Base-by-base conservation (phyloP, 2,888 invertebrate genomes). In the Amblyjoppa proteus region DNA sequence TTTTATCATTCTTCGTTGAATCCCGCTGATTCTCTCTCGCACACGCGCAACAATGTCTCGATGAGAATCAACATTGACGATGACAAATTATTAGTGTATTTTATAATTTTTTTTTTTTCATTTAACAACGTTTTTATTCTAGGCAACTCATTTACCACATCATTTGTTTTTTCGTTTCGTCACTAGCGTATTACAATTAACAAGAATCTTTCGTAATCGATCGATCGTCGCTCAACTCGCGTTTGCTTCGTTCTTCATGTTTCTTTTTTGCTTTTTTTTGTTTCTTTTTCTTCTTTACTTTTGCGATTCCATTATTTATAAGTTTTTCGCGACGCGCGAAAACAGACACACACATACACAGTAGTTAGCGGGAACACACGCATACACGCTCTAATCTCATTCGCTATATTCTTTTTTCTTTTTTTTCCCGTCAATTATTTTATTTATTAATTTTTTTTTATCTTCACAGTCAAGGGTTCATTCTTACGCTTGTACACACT, bases 121-220 rank as follows among this genome's bases (percentile, higher is more conserved):
- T 20, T 81, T 56, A 45, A 74, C 31, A 61, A 66, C 49, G 51
- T 34, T 64, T 75, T 84, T 81, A 25, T 68, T 68, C 66, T 66
- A 75, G 83, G 75, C 83, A 84, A 80, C 75, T 79, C 70, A 66
- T 66, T 73, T 73, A 38, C 56, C 31, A 34, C 56, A 56, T 73
- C 49, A 34, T 41, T 25, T 56, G 25, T 69, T 49, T 74, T 56
- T 68, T 69, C 68, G 34, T 53, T 77, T 71, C 56, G 7, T 49
- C 38, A 38, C 28, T 31, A 58, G 58, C 49, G 51, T 53, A 56
- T 77, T 64, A 66, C 71, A 81, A 79, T 84, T 88, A 51, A 84
- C 83, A 87, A 85, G 82, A 82, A 49, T 76, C 45, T 75, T 81
- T 85, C 49, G 84, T 79, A 87, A 86, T 79, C 81, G 74, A 84